Evolutionary conservation across 2,888 invertebrate species (phyloP), one percentile per base, ranked within the genome.

Genomic region (Ommatoiulus sabulosus): DNA sequence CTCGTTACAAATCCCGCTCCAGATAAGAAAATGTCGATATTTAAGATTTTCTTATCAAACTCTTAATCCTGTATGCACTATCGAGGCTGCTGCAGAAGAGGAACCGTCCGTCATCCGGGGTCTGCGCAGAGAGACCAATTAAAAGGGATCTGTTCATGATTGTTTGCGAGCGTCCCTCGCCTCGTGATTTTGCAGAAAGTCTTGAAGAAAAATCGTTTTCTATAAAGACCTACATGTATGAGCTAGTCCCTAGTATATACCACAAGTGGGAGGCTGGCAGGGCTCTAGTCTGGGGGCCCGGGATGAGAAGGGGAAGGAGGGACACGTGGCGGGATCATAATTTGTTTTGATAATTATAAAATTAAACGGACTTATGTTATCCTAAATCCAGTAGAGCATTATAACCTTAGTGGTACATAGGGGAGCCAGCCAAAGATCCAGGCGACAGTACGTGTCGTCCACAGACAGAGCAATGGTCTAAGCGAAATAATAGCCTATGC

Each of bases 21-120:
- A 85, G 85, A 85, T 85, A 85, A 85, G 85, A 85, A 85, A 85
- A 85, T 85, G 85, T 85, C 85, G 85, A 85, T 85, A 85, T 85
- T 85, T 85, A 85, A 85, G 46, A 46, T 85, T 85, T 85, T 85
- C 46, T 85, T 85, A 85, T 85, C 85, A 85, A 44, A 85, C 44
- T 44, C 85, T 85, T 85, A 85, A 85, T 85, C 85, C 85, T 46
- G 85, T 72, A 72, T 72, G 72, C 72, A 24, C 72, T 72, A 72
- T 72, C 72, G 72, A 72, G 6, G 72, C 72, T 8, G 24, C 72
- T 72, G 63, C 63, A 63, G 5, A 3, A 20, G 7, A 8, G 72
- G 72, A 72, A 20, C 52, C 3, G 52, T 15, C 7, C 20, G 72
- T n/a, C 72, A 72, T 72, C 72, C n/a, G 1, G 8, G 72, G 72